A percentile compares a stretch with the other conserved stretches of the same genome.
These are phyloP conservation scores for Erynnis tages DNA, from an alignment of 2,888 invertebrate species.

Conservation along the genomic window DNA sequence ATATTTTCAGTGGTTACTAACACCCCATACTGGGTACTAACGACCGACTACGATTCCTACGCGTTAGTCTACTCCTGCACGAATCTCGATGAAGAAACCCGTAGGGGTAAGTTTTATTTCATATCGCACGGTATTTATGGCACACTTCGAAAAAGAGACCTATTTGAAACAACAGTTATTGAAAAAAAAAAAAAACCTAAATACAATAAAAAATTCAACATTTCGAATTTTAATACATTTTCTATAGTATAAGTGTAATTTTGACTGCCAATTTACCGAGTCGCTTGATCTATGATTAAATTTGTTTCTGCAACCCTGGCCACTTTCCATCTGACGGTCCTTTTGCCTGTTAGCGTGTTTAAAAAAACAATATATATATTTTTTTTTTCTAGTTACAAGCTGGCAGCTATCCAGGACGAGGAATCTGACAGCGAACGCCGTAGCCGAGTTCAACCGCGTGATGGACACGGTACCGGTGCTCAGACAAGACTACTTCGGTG, in stretches of 20 bases:
- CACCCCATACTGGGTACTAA: conserved; percentile 82
- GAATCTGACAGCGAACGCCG: conserved; percentile 37
- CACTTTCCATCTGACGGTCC: no score
- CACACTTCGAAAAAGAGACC: neutral
- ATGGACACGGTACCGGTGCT: conserved; percentile 52
- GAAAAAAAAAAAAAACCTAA: neutral
- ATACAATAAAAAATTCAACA: no score
- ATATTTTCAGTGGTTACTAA: conserved; percentile 46
- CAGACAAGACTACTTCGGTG: conserved; percentile 48
- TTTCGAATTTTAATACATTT: no score
- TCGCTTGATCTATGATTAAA: no score
- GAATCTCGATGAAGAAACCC: conserved; percentile 59
- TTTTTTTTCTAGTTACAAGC: conserved; percentile 48
- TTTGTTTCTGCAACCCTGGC: no score
- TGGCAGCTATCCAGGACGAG: conserved; percentile 59
- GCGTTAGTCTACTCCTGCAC: conserved; percentile 85
- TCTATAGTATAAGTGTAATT: no score
- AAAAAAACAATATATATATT: no score
- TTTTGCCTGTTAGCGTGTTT: no score
- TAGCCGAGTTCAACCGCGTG: conserved; percentile 40
- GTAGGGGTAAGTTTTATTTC: conserved; percentile 44
- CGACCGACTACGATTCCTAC: conserved; percentile 83
- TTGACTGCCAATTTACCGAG: no score
- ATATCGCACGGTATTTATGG: neutral
- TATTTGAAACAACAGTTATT: no score